Base-by-base conservation (phyloP, 1,140 invertebrate genomes). In the Drosophila leontia region DNA sequence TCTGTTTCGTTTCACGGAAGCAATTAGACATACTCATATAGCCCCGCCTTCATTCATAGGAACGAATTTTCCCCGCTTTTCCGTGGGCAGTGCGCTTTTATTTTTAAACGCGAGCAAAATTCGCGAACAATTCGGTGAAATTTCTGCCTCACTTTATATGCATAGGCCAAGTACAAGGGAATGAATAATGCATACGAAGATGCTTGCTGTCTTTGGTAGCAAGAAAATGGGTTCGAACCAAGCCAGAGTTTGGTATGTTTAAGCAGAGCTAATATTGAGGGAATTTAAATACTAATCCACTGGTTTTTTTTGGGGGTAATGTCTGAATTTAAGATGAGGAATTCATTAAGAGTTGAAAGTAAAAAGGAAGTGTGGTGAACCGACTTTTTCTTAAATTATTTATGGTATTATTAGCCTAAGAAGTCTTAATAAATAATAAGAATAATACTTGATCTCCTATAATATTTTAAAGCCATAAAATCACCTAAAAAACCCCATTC, bases 1-100 rank as follows among this genome's bases (percentile, higher is more conserved):
- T 72, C 59, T 65, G 72, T 50, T 77, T 81, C 60, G 32, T 84
- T 84, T 84, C 80, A 82, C 72, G 84, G 85, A 88, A 88, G 81
- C 69, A 88, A 88, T 87, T 87, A 87, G 50, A 80, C 44, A 37
- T 51, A 75, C 58, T 75, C 39, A 58, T 35, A 53, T 29, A 71
- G 39, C 47, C 57, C 57, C 62, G 47, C 47, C 55, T 64, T 48
- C 67, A 68, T 60, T 81, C 82, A 75, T 57, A 41, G 58, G 45
- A 71, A 83, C 69, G 69, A 44, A 65, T 65, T 75, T 59, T 71
- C 35, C 53, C 32, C 23, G 39, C 39, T 51, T 47, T 48, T 48
- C 50, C n/a, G 48, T 34, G 44, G 19, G 37, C 42, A 35, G 37
- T 55, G 53, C 34, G 44, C 17, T 59, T 69, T 60, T 60, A 53